Evolutionary conservation across 2,113 vertebrate species (phyloP).

Genomic region (Chaetorhynchus papuensis): DNA sequence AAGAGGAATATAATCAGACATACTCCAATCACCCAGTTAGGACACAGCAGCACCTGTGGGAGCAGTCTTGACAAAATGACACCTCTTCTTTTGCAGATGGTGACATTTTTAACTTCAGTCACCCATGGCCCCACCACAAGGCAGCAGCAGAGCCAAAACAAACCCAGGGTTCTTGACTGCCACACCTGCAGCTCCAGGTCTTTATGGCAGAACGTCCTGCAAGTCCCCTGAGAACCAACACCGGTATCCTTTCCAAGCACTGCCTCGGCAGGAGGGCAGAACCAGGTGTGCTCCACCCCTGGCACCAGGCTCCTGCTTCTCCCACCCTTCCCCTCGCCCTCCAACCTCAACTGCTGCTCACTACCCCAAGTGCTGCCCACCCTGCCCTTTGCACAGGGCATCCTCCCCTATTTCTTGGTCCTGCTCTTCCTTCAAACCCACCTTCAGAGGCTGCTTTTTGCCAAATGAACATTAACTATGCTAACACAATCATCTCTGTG

Average conservation of each 20-base stretch:
- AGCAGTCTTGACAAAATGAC: background rate
- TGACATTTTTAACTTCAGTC: background rate
- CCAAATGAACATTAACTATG: background rate
- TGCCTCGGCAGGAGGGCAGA: background rate
- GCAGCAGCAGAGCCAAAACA: background rate
- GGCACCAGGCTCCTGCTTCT: background rate
- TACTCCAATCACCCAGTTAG: background rate
- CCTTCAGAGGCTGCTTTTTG: background rate
- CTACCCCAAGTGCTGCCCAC: background rate
- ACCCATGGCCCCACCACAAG: background rate
- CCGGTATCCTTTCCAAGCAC: fast-evolving
- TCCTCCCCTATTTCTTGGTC: background rate
- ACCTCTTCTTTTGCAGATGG: background rate
- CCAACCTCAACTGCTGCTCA: background rate
- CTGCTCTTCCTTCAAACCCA: background rate
- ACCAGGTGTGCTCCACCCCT: background rate
- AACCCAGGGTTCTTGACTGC: background rate
- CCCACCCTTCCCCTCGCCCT: fast-evolving
- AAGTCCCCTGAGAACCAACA: background rate
- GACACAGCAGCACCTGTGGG: background rate
- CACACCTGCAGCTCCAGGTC: background rate
- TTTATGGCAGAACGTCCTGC: background rate
- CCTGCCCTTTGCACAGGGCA: background rate
- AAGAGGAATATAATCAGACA: background rate
- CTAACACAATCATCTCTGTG: background rate